phyloP scores from a whole-genome alignment of 2,113 vertebrate species.

The Indicator maculatus region DNA sequence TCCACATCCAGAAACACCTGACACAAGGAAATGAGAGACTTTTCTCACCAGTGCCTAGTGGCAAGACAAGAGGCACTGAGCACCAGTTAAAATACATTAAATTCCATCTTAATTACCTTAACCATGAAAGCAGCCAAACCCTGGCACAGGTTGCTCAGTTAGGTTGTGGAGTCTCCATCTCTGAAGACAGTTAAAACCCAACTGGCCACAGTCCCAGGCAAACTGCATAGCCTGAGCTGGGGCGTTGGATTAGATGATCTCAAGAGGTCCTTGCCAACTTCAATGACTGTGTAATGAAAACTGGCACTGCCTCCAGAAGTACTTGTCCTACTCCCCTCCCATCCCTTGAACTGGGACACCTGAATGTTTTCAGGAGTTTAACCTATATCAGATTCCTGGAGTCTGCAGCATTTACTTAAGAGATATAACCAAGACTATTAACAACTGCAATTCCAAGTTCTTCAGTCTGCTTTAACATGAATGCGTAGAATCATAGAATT shows the following conservation, averaged over 20 bases:
- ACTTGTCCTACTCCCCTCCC: background rate
- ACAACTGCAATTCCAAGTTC: background rate
- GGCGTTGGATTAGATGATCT: background rate
- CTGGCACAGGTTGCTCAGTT: background rate
- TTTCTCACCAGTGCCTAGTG: background rate
- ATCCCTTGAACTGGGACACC: background rate
- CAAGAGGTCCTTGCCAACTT: background rate
- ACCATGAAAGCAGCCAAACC: background rate
- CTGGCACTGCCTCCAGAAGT: background rate
- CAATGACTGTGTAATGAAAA: background rate
- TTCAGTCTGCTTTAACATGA: background rate
- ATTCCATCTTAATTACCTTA: background rate
- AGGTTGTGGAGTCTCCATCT: background rate
- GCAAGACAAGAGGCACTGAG: background rate
- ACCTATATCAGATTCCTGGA: background rate
- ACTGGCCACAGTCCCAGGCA: background rate
- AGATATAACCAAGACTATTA: background rate
- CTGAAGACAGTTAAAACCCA: background rate
- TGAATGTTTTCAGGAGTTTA: background rate
- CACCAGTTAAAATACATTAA: background rate
- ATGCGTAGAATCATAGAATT: background rate
- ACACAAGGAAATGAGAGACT: background rate
- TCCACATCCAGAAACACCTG: background rate
- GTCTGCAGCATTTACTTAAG: background rate
- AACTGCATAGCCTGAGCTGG: background rate